Percentiles rank a stretch among this genome's conserved stretches.
Evolutionary conservation across 2,797 vertebrate species (phyloP).

Genomic region (Morus bassanus): DNA sequence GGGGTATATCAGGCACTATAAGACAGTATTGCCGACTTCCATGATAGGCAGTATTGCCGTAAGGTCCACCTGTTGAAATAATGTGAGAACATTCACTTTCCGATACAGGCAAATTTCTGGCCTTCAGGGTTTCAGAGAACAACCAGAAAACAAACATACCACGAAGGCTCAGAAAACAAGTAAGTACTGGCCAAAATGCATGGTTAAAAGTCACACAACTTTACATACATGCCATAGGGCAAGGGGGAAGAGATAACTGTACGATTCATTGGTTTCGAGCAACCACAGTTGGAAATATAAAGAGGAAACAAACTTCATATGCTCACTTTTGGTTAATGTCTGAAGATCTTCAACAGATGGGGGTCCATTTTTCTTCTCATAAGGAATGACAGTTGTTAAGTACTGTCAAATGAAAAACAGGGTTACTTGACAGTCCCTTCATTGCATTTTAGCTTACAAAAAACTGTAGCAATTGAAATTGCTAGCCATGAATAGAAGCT

Average conservation of each 20-base stretch:
- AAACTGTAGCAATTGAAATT: background rate
- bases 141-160: background rate
- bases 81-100: background rate
- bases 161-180: background rate
- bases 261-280: background rate
- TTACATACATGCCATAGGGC: background rate
- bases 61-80: background rate
- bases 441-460: background rate
- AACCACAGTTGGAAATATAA: background rate
- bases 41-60: background rate
- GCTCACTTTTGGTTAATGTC: conserved; percentile 97
- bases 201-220: background rate
- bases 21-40: background rate
- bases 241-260: background rate
- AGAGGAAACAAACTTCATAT: background rate
- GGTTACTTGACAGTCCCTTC: background rate
- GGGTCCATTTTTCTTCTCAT: conserved; percentile 90
- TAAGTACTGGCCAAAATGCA: background rate
- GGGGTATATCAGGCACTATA: background rate
- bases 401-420: conserved; percentile 80
- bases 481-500: background rate
- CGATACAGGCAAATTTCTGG: background rate
- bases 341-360: conserved; percentile 96
- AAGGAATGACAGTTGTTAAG: conserved; percentile 97
- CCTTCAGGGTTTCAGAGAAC: background rate